Percentiles rank a stretch among this genome's conserved stretches.
Evolutionary conservation across 35 echinoderm and acorn worm genomes (phyloP).

Genomic region (Strongylocentrotus purpuratus): DNA sequence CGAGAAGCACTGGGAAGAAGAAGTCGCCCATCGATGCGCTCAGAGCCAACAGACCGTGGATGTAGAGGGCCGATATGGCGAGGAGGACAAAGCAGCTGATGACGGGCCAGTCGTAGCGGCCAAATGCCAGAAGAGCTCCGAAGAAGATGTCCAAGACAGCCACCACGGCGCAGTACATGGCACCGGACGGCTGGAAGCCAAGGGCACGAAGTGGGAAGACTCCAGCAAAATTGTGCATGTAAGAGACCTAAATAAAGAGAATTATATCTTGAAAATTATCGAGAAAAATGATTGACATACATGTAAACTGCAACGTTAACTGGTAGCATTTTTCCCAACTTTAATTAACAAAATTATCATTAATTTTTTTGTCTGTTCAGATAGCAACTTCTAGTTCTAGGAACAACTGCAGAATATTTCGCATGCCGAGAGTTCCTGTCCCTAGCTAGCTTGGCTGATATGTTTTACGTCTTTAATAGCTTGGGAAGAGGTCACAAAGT

Average conservation of each 20-base stretch:
- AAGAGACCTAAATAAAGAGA: slow-evolving; percentile 45
- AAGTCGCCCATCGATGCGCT: slow-evolving; percentile 45
- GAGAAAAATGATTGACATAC: too few relatives aligned
- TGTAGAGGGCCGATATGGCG: slow-evolving; percentile 45
- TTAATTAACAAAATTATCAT: too few relatives aligned
- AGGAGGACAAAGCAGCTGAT: slow-evolving; percentile 65
- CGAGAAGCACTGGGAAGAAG: slow-evolving; percentile 38
- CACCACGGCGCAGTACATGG: slow-evolving; percentile 69
- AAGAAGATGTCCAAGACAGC: slow-evolving; percentile 70
- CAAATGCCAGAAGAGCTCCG: slow-evolving; percentile 71
- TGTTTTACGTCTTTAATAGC: too few relatives aligned
- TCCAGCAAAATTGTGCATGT: slow-evolving; percentile 44
- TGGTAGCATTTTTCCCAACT: too few relatives aligned
- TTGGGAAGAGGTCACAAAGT: too few relatives aligned
- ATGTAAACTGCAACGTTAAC: too few relatives aligned
- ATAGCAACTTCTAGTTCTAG: too few relatives aligned
- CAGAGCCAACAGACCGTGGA: slow-evolving; percentile 59
- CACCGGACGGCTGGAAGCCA: slow-evolving; percentile 67
- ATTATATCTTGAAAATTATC: not conserved
- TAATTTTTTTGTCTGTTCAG: too few relatives aligned
- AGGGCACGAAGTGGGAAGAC: slow-evolving; percentile 81
- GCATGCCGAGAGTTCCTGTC: too few relatives aligned
- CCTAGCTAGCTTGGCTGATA: too few relatives aligned
- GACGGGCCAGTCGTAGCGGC: slow-evolving; percentile 63
- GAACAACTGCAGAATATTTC: too few relatives aligned